Evolutionary conservation across 2,113 vertebrate species (phyloP), one percentile per base, ranked within the genome.

Genomic region (Lota lota): DNA sequence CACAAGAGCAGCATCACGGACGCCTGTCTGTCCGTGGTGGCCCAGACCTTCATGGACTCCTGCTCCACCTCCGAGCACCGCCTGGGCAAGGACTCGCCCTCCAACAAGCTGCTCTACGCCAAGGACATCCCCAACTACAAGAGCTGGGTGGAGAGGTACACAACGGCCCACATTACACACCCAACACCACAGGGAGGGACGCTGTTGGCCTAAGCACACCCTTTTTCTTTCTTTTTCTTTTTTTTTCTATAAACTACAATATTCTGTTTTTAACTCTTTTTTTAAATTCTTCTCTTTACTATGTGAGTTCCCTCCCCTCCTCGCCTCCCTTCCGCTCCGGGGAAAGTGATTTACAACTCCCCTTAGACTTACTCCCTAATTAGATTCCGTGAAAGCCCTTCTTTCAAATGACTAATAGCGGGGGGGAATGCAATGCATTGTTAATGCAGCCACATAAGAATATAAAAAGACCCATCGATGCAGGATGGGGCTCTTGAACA

Each of bases 121-220:
- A 98, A 98, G 95, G 96, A 98, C 84, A 98, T 98, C 80, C 96
- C 96, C 67, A 95, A 95, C 88, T 98, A 98, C 87, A 98, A 98
- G 87, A 97, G 94, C 90, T 98, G 96, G 96, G 96, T 98, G 54
- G 96, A 98, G 84, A 95, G 96, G 96, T 97, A 33, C 28, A 6
- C 28, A 33, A 6, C 2, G 28, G 4, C 28, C 28, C 28, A 4
- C 28, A 33, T 4, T 6, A 33, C 28, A n/a, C 16, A 56, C 16
- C 10, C 15, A 47, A 47, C 40, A 8, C 40, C 40, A 5, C 11
- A 0, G 8, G 40, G 28, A 6, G 28, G 28, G 28, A 4, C 28
- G 2, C 28, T 0, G 28, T 4, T 4, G 28, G 2, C 28, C 28
- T 33, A 6, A 33, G 28, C 28, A 33, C 7, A 6, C 4, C 28